Base-by-base conservation (phyloP, 2,888 invertebrate species). In the Amphipoea lucens region DNA sequence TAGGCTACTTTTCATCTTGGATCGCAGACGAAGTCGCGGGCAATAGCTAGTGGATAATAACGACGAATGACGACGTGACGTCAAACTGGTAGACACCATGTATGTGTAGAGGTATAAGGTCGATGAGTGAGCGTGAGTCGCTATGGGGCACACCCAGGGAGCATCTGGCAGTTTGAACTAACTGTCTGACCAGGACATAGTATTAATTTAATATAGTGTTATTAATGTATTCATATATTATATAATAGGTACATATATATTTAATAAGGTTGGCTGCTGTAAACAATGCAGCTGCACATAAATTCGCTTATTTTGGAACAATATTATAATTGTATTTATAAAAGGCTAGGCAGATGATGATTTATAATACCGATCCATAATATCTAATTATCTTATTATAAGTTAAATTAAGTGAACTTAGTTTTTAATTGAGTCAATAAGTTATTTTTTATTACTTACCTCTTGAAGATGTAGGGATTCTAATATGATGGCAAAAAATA, bases 401-500 rank as follows among this genome's bases (percentile, higher is more conserved):
- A 14, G 14, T 42, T 42, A 54, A 74, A 29, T 42, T 42, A 29
- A 29, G 20, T 36, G 45, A 23, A 74, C 17, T n/a, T 69, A 48
- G 40, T 74, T 74, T 74, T 71, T 70, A 70, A 73, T 57, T 36
- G 2, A 68, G 48, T 14, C 0, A 17, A 9, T 65, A 29, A 29
- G 40, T 65, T 20, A 29, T 65, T 57, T 48, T 48, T 62, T 11
- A 23, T 29, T 54, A 51, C 4, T 29, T 62, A 54, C 7, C 1
- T 79, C 0, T 72, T 67, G n/a, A 20, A 14, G 11, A 48, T 5
- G 20, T 57, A 57, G 54, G 62, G 42, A 48, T 54, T 63, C 48
- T 23, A 83, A 68, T 83, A 60, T 78, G 70, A 48, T 67, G 17
- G 14, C 9, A 40, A 75, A 45, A 68, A 0, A 29, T 54, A 60